Evolutionary conservation across 1,140 invertebrate genomes (phyloP).

Genomic region (Macrobrachium nipponense): DNA sequence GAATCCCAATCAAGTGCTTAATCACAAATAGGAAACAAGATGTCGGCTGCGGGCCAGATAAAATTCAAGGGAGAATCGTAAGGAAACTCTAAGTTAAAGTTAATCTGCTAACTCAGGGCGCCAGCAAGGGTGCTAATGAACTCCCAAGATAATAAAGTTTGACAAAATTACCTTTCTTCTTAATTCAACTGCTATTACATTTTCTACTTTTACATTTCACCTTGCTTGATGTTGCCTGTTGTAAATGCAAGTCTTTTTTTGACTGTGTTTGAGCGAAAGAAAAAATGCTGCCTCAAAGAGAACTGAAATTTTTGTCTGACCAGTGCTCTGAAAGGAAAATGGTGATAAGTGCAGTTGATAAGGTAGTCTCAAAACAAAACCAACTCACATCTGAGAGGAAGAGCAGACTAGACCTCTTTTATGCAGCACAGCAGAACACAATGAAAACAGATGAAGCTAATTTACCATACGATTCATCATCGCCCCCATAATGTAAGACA

Average conservation of each 20-base stretch:
- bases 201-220: conserved; percentile 6
- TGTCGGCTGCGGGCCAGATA: no score
- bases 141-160: background rate
- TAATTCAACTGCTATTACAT: background rate
- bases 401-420: no score
- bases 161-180: background rate
- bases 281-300: conserved; percentile 7
- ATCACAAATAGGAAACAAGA: no score
- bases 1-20: no score
- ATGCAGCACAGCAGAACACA: conserved; percentile 13
- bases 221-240: conserved; percentile 15
- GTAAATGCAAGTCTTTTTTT: conserved; percentile 13
- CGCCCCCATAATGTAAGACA: background rate
- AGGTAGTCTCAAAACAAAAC: no score
- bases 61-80: no score
- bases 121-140: background rate
- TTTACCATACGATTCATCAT: conserved; percentile 9
- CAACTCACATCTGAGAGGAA: no score
- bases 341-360: no score
- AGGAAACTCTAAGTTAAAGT: background rate
- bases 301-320: conserved; percentile 11
- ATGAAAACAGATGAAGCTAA: conserved; percentile 7
- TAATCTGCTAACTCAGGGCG: background rate
- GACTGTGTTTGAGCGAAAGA: background rate
- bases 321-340: conserved; percentile 18